A percentile compares a stretch with the other conserved stretches of the same genome.
Evolutionary conservation across 2,797 vertebrate species (phyloP).

Genomic region (Coluber constrictor): DNA sequence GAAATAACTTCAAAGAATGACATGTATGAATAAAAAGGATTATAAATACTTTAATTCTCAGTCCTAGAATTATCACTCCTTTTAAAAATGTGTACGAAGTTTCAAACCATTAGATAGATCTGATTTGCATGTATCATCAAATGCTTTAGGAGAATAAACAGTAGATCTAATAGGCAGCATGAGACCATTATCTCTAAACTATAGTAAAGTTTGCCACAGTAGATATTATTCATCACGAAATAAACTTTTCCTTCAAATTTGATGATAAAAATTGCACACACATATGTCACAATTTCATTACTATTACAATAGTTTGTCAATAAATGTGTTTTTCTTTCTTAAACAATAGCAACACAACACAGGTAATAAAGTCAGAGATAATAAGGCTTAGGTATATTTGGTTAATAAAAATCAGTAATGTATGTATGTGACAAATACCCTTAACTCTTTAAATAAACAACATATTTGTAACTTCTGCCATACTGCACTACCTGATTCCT

Average conservation of each 20-base stretch:
- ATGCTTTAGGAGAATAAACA: fast-evolving
- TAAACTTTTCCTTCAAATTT: not conserved
- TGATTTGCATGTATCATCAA: slow-evolving; percentile 8
- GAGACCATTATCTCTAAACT: not conserved
- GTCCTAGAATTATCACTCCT: not conserved
- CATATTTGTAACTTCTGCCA: slow-evolving; percentile 16
- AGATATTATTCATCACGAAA: not conserved
- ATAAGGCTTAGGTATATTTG: slow-evolving; percentile 16
- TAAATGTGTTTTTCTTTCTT: slow-evolving; percentile 8
- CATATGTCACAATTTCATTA: not conserved
- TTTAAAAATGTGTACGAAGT: not conserved
- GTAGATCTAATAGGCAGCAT: not conserved
- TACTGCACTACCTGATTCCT: not conserved
- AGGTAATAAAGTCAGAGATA: slow-evolving; percentile 1
- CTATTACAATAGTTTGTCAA: not conserved
- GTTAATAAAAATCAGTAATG: slow-evolving; percentile 1
- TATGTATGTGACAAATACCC: not conserved
- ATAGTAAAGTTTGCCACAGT: not conserved
- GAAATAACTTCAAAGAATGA: not conserved
- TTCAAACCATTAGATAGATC: not conserved
- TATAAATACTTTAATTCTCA: slow-evolving; percentile 18
- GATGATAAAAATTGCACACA: not conserved
- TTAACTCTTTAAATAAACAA: slow-evolving; percentile 23
- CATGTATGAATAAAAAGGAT: slow-evolving; percentile 13
- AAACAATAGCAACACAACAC: slow-evolving; percentile 31